These are phyloP conservation scores for Acridotheres tristis DNA, from an alignment of 2,797 vertebrate species.

Conservation along the genomic window DNA sequence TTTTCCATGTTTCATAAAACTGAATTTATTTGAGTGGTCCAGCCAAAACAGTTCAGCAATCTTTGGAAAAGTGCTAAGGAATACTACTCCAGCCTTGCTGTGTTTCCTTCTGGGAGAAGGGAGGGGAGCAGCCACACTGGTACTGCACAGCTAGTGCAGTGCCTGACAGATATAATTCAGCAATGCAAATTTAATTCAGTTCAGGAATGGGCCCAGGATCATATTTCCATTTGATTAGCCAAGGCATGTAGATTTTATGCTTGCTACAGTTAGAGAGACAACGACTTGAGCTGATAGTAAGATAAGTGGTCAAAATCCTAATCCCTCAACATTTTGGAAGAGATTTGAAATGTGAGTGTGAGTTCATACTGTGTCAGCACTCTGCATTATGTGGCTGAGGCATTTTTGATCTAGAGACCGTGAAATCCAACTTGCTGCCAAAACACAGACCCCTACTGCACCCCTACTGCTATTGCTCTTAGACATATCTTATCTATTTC, in stretches of 20 bases:
- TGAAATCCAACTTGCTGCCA: conserved; percentile 16
- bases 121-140: background rate
- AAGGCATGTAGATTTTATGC: background rate
- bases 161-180: background rate
- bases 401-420: conserved; percentile 2
- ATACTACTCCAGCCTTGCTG: background rate
- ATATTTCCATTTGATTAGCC: conserved; percentile 16
- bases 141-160: background rate
- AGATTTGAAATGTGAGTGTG: background rate
- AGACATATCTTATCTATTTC: background rate
- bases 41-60: background rate
- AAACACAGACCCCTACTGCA: background rate
- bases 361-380: background rate
- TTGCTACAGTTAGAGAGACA: background rate
- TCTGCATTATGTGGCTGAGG: background rate
- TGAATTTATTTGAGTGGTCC: background rate
- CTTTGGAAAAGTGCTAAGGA: background rate
- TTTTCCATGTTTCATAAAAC: background rate
- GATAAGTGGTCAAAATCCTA: background rate
- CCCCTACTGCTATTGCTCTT: background rate
- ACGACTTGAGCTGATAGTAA: background rate
- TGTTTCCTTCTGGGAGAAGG: background rate
- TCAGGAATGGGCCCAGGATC: background rate
- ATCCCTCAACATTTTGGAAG: background rate
- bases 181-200: background rate